Conservation (phyloP, 92 coral and sea anemone species). For the Montipora capitata region DNA sequence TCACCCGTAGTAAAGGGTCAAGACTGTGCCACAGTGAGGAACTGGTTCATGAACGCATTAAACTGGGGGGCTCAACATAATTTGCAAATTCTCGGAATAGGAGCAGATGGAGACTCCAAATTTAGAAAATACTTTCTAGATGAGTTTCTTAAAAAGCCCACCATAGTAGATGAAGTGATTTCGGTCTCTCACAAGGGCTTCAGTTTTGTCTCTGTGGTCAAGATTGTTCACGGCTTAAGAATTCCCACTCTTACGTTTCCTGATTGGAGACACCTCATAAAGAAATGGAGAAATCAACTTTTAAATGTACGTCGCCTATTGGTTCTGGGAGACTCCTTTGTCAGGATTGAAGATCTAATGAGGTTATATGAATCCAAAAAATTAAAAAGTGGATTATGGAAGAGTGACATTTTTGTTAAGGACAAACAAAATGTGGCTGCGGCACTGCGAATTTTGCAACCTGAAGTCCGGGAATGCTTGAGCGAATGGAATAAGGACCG, state of each 20-base stretch:
- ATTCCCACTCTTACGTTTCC: slow-evolving; percentile 48
- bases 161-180: background rate
- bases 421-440: slow-evolving; percentile 54
- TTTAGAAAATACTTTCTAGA: slow-evolving; percentile 43
- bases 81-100: slow-evolving; percentile 40
- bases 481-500: background rate
- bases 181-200: background rate
- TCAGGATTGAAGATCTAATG: slow-evolving; percentile 44
- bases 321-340: slow-evolving; percentile 38
- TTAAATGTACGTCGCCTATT: slow-evolving; percentile 45
- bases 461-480: slow-evolving; percentile 20
- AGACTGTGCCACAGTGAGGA: slow-evolving; percentile 13
- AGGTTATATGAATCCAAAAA: slow-evolving; percentile 3
- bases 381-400: slow-evolving; percentile 40
- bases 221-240: background rate
- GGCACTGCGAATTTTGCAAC: slow-evolving; percentile 10
- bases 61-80: slow-evolving; percentile 24
- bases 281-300: slow-evolving; percentile 65
- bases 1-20: slow-evolving; percentile 44
- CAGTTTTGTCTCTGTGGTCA: background rate
- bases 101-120: slow-evolving; percentile 58
- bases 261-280: slow-evolving; percentile 57
- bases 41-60: slow-evolving; percentile 35
- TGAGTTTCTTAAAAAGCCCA: background rate
- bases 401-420: slow-evolving; percentile 49